phyloP scores from a whole-genome alignment of 2,113 vertebrate genomes.

The Oreocharis arfaki region DNA sequence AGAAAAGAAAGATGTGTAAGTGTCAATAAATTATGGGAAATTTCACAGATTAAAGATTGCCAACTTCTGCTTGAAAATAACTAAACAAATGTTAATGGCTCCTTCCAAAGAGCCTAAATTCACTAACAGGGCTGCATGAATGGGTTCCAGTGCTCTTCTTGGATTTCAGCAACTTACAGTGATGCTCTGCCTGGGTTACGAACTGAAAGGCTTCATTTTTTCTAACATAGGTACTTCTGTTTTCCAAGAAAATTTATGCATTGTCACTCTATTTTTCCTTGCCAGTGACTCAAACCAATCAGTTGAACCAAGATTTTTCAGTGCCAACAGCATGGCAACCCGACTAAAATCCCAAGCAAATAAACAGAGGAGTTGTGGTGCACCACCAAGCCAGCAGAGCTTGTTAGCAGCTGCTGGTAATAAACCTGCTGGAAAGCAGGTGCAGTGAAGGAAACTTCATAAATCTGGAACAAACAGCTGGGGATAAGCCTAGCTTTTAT shows the following conservation, averaged over 20 bases:
- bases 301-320: background rate
- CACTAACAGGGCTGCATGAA: background rate
- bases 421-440: constrained; percentile 23
- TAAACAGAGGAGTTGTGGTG: background rate
- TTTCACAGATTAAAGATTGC: constrained; percentile 64
- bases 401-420: constrained; percentile 36
- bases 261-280: background rate
- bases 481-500: background rate
- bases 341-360: background rate
- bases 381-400: background rate
- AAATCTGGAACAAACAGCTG: background rate
- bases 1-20: constrained; percentile 64
- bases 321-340: background rate
- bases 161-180: background rate
- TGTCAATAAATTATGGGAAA: constrained; percentile 71
- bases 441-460: background rate
- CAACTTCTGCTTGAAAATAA: constrained; percentile 64
- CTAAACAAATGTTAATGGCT: constrained; percentile 63
- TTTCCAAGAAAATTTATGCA: background rate
- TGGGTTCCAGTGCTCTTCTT: background rate
- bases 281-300: background rate
- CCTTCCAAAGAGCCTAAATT: constrained; percentile 12
- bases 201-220: background rate
- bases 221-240: background rate
- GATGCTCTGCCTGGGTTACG: background rate